Evolutionary conservation across 2,888 invertebrate genomes (phyloP), one percentile per base, ranked within the genome.

Genomic region (Pachliopta kotzebuea): DNA sequence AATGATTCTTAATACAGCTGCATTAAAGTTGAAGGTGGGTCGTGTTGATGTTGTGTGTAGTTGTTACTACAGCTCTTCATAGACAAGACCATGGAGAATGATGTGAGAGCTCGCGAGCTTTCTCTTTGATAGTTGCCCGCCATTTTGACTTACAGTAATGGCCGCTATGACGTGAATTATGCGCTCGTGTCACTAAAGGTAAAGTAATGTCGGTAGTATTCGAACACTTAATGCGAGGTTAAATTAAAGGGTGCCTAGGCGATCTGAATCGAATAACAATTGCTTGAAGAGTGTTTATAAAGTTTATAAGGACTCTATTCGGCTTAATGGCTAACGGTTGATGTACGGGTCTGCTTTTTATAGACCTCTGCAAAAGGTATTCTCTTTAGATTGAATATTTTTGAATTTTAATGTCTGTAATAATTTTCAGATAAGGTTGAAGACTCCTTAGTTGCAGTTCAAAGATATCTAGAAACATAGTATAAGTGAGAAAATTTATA

Each of bases 141-240:
- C 85, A 87, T 89, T 90, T 88, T 90, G 87, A 90, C 81, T 86
- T 90, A 88, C 86, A 83, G 80, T 86, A 88, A 90, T 89, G 84
- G 86, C 74, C 72, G 74, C 73, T 77, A 76, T 80, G 84, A 81
- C 82, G 80, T 88, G 89, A 90, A 79, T 87, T 87, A 90, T 90
- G 84, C 74, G 81, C 76, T 77, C 81, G 79, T 84, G 87, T 88
- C 86, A 84, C 83, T 85, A 77, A 70, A 73, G 76, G 78, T 81
- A 85, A 85, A 88, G 79, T 87, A 86, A 88, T 87, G 87, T 83
- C 73, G 80, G 81, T 80, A 82, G 82, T 81, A 74, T 77, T 74
- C 72, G 73, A 76, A 79, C 79, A 77, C 80, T 82, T 83, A 83
- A 81, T 84, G 81, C 70, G 71, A 72, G 72, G 76, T 81, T 82